Percentiles rank a stretch among this genome's conserved stretches.
phyloP scores from a whole-genome alignment of 2,113 vertebrate species.

The Mastomys natalensis region DNA sequence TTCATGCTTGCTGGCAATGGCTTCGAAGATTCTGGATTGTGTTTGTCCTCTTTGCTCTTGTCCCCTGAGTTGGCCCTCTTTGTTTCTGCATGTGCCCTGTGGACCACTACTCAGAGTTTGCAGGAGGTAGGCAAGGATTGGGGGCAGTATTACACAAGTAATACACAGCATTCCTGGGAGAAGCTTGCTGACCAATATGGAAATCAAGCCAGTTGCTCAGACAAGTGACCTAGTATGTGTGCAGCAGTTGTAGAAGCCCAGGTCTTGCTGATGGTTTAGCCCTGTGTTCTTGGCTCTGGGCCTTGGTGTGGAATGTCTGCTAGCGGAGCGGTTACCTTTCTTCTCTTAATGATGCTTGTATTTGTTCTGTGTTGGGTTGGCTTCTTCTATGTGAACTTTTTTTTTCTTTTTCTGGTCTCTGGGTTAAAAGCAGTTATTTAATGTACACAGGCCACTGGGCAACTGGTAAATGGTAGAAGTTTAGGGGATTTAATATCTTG shows the following conservation, averaged over 20 bases:
- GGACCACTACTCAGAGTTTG: neutral
- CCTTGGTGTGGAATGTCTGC: neutral
- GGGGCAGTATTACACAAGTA: neutral
- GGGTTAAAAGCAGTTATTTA: slow-evolving; percentile 32
- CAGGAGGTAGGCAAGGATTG: neutral
- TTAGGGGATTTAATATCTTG: slow-evolving; percentile 17
- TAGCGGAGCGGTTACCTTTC: neutral
- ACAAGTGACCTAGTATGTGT: neutral
- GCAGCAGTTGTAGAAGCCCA: neutral
- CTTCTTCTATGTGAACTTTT: neutral
- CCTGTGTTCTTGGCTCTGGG: neutral
- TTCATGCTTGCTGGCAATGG: too few relatives aligned
- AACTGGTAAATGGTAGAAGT: slow-evolving; percentile 27
- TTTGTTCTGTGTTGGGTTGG: neutral
- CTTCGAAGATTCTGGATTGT: neutral
- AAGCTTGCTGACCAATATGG: neutral
- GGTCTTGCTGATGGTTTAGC: fast-evolving
- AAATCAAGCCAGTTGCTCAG: neutral
- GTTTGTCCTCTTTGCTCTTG: neutral
- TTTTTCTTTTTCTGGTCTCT: neutral
- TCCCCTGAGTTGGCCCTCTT: neutral
- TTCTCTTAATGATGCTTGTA: fast-evolving
- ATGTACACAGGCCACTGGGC: slow-evolving; percentile 4
- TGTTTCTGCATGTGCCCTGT: neutral
- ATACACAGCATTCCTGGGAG: neutral